Base-by-base conservation (phyloP, 2,888 invertebrate genomes). In the Molorchus minor region DNA sequence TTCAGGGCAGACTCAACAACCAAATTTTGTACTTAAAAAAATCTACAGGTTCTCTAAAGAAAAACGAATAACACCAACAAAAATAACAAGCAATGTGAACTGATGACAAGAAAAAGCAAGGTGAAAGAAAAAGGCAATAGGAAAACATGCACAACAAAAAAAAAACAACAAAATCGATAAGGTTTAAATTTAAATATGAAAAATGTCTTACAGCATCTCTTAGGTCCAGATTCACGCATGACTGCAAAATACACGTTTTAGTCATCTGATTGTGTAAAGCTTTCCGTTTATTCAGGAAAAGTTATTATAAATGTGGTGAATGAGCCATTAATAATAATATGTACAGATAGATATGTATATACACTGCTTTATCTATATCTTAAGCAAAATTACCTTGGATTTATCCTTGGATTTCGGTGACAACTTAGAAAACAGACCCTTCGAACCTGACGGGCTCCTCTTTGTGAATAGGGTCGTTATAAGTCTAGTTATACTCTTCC, bases 401-500 rank as follows among this genome's bases (percentile, higher is more conserved):
- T 86, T 84, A 60, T 85, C 86, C 79, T 86, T 88, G 5, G 84
- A 82, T 77, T 85, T 88, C 13, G 86, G 84, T 17, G 87, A 85
- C 53, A 88, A 82, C 69, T 85, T 85, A 55, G 86, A 84, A 63
- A 86, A 83, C 67, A 83, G 81, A 47, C 83, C 82, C 67, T 82
- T 64, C 17, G 74, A 75, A n/a, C 73, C 30, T 76, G 77, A 52
- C 68, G 80, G 40, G 79, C 82, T 73, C 83, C 89, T 88, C 78
- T 91, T 90, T 71, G 88, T 86, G 77, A 94, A 91, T 78, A 94
- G 91, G 77, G 89, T 92, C 13, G 92, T 90, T 62, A 94, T 88
- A 49, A 93, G 88, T 81, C 91, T 92, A 73, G 93, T 92, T 51
- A 94, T 88, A 79, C 93, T 92, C 73, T 89, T 92, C 61, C 92